Percentiles rank a stretch among this genome's conserved stretches.
These are phyloP conservation scores for Bruchidius siliquastri DNA, from an alignment of 2,888 invertebrate species.

Conservation along the genomic window DNA sequence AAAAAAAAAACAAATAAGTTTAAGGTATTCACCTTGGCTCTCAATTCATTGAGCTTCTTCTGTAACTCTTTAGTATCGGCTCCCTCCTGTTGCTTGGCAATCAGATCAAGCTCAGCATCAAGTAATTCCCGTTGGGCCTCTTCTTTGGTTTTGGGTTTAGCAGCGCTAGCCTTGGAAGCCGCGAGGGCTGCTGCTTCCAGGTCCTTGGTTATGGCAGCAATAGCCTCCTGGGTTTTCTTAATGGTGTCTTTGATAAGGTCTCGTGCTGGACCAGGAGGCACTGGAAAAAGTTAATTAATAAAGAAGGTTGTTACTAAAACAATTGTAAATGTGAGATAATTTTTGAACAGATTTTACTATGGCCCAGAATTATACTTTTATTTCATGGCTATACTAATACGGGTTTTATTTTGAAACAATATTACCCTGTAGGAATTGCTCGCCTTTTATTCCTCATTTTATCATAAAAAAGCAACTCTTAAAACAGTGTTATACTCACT, in stretches of 20 bases:
- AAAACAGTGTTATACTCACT: too few relatives aligned
- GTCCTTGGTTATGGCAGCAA: slow-evolving; percentile 72
- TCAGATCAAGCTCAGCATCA: slow-evolving; percentile 86
- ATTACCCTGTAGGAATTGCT: too few relatives aligned
- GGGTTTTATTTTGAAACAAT: too few relatives aligned
- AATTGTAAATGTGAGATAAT: too few relatives aligned
- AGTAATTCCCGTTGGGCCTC: slow-evolving; percentile 66
- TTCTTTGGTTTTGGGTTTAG: slow-evolving; percentile 31
- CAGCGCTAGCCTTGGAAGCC: slow-evolving; percentile 42
- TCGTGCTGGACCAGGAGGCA: slow-evolving; percentile 67
- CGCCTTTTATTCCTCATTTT: too few relatives aligned
- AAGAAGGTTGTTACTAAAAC: too few relatives aligned
- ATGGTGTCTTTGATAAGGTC: slow-evolving; percentile 73
- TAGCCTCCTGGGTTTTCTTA: slow-evolving; percentile 75
- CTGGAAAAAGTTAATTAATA: slow-evolving; percentile 37
- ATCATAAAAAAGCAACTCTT: too few relatives aligned
- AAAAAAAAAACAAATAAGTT: too few relatives aligned
- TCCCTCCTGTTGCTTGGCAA: slow-evolving; percentile 83
- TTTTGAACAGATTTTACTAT: too few relatives aligned
- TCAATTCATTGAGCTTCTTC: slow-evolving; percentile 71
- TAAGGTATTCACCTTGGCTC: slow-evolving; percentile 48
- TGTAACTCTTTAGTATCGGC: slow-evolving; percentile 79
- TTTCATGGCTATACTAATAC: too few relatives aligned
- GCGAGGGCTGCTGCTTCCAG: slow-evolving; percentile 45
- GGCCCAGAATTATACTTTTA: too few relatives aligned